Percentiles rank a stretch among this genome's conserved stretches.
Evolutionary conservation across 2,888 invertebrate species (phyloP).

Genomic region (Phasia obesa): DNA sequence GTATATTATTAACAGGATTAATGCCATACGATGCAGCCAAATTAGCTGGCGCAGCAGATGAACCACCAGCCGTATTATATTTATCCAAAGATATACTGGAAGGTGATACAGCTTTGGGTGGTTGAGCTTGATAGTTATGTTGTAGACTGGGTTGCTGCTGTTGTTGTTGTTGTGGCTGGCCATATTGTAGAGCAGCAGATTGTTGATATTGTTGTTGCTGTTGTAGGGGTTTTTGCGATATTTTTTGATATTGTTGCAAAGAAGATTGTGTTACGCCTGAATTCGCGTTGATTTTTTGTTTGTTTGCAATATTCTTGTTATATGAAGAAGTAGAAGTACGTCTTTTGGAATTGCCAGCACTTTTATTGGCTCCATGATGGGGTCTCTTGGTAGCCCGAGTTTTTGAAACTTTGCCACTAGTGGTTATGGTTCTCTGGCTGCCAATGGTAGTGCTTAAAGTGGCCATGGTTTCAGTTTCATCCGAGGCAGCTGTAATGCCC

Average conservation of each 20-base stretch:
- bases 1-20: slow-evolving; percentile 71
- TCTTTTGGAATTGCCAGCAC: slow-evolving; percentile 74
- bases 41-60: slow-evolving; percentile 71
- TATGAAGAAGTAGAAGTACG: slow-evolving; percentile 74
- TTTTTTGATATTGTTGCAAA: slow-evolving; percentile 72
- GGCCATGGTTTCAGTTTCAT: slow-evolving; percentile 73
- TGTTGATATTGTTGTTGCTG: slow-evolving; percentile 71
- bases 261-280: slow-evolving; percentile 72
- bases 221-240: slow-evolving; percentile 72
- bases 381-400: slow-evolving; percentile 77
- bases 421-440: slow-evolving; percentile 79
- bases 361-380: slow-evolving; percentile 71
- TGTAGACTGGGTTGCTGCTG: slow-evolving; percentile 63
- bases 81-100: slow-evolving; percentile 63
- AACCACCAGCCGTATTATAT: slow-evolving; percentile 30
- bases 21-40: slow-evolving; percentile 73
- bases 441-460: slow-evolving; percentile 74
- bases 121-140: slow-evolving; percentile 69
- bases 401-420: slow-evolving; percentile 78
- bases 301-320: slow-evolving; percentile 66
- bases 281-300: slow-evolving; percentile 73
- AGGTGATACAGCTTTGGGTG: slow-evolving; percentile 64
- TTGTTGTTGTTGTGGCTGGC: slow-evolving; percentile 56
- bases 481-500: slow-evolving; percentile 79
- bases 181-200: slow-evolving; percentile 60